A percentile compares a stretch with the other conserved stretches of the same genome.
Evolutionary conservation across 2,797 vertebrate species (phyloP).

Genomic region (Phoxinus dragarum): DNA sequence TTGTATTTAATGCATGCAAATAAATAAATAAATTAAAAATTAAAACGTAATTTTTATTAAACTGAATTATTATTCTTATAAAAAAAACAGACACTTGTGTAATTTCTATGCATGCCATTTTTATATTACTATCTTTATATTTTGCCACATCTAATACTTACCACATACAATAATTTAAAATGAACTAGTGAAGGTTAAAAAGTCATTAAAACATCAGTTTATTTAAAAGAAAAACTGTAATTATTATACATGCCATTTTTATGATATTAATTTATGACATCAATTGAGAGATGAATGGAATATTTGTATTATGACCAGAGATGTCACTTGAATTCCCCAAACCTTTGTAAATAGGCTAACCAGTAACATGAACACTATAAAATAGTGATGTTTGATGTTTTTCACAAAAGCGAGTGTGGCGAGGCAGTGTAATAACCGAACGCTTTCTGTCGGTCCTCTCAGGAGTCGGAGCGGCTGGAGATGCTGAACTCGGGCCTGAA

Average conservation of each 20-base stretch:
- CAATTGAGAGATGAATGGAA: background rate
- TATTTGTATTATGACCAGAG: background rate
- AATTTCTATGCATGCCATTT: background rate
- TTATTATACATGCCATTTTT: background rate
- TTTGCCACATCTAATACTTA: background rate
- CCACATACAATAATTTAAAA: background rate
- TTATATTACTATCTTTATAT: background rate
- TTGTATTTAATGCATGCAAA: background rate
- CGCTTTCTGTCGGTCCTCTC: conserved; percentile 39
- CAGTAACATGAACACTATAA: background rate
- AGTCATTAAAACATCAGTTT: background rate
- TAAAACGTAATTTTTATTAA: background rate
- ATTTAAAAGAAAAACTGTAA: background rate
- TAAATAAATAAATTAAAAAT: background rate
- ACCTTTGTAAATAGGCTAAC: background rate
- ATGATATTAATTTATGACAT: background rate
- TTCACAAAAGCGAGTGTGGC: too few species aligned
- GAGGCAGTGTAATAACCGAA: background rate
- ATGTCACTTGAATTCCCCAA: background rate
- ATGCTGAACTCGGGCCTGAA: conserved; percentile 93
- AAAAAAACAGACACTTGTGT: background rate
- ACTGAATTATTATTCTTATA: too few species aligned
- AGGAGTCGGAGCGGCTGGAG: conserved; percentile 96
- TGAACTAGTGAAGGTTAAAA: background rate
- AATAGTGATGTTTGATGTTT: background rate